phyloP scores from a whole-genome alignment of 1,140 invertebrate genomes.

The Camponotus pennsylvanicus region DNA sequence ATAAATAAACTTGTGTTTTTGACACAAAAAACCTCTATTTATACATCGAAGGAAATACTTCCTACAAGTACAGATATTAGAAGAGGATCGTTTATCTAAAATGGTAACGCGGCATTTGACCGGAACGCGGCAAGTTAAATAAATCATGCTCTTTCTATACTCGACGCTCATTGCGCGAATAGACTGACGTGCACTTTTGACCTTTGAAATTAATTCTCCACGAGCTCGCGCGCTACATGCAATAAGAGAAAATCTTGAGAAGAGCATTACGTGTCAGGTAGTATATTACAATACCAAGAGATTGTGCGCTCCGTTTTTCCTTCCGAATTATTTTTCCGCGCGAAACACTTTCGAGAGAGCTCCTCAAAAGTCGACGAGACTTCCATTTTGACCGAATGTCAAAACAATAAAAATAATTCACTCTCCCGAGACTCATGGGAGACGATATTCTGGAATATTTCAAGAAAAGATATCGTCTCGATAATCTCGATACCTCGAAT shows the following conservation, averaged over 20 bases:
- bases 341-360: no score
- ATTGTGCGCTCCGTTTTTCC: constrained; percentile 21
- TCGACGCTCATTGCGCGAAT: constrained; percentile 9
- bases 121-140: constrained; percentile 18
- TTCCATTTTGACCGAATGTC: background rate
- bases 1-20: background rate
- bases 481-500: constrained; percentile 38
- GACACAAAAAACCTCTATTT: no score
- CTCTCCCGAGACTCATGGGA: background rate
- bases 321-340: background rate
- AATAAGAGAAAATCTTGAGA: constrained; percentile 28
- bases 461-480: background rate
- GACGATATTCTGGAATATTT: background rate
- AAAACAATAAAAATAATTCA: background rate
- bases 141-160: constrained; percentile 39
- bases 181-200: constrained; percentile 48
- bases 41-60: no score
- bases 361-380: background rate
- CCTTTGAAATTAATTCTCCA: constrained; percentile 58
- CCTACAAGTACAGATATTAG: no score
- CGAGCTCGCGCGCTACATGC: constrained; percentile 4
- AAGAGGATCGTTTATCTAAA: constrained; percentile 14
- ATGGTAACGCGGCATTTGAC: background rate
- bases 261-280: constrained; percentile 1
- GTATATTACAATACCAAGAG: constrained; percentile 34